Evolutionary conservation across 2,797 vertebrate species (phyloP).

Genomic region (Ceyx erithaca): DNA sequence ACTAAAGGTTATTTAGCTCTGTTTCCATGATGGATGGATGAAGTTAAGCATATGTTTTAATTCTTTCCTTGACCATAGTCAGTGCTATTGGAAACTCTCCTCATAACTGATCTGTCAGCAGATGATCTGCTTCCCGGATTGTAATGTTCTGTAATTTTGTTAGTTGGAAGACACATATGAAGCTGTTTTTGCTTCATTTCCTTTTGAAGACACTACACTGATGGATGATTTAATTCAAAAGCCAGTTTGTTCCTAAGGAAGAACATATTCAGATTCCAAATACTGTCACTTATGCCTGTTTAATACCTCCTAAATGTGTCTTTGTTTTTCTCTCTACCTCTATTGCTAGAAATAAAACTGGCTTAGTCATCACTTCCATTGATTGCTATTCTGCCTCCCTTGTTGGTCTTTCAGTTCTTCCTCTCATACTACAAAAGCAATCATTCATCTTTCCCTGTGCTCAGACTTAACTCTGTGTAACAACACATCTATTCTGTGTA

Average conservation of each 20-base stretch:
- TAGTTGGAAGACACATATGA: constrained; percentile 23
- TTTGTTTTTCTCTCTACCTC: not conserved
- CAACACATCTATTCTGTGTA: not conserved
- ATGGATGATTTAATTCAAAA: constrained; percentile 29
- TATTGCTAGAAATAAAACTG: not conserved
- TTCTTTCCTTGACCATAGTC: not conserved
- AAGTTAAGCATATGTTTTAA: not conserved
- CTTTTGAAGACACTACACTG: not conserved
- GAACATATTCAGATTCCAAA: not conserved
- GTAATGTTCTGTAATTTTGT: constrained; percentile 1
- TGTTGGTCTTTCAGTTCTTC: not conserved
- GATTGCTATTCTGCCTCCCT: not conserved
- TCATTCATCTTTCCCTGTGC: not conserved
- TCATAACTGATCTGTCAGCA: not conserved
- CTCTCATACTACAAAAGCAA: not conserved
- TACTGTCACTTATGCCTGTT: not conserved
- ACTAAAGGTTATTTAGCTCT: not conserved
- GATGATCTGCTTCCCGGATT: not conserved
- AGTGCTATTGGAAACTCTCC: not conserved
- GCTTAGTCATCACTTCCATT: not conserved
- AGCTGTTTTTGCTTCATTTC: constrained; percentile 7
- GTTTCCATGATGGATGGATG: not conserved
- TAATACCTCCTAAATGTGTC: not conserved
- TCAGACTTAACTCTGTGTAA: not conserved
- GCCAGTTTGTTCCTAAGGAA: not conserved